phyloP scores from a whole-genome alignment of 2,797 vertebrate species.

The Podarcis lilfordi region DNA sequence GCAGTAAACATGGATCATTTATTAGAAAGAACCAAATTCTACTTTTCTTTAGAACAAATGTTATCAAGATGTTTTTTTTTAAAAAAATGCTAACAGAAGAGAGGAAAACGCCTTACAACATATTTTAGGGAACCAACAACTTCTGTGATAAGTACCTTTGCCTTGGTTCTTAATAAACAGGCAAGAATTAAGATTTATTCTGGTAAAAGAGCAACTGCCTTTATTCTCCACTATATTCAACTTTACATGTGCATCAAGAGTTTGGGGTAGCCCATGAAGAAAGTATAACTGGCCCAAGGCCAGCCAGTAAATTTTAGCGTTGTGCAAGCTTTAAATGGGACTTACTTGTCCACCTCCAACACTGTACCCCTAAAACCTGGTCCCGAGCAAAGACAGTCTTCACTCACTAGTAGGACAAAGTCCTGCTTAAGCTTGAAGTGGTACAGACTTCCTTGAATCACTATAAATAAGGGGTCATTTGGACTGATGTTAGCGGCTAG shows the following conservation, averaged over 20 bases:
- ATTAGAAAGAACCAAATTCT: conserved; percentile 3
- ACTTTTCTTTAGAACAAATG: not conserved
- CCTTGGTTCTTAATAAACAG: not conserved
- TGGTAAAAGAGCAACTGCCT: not conserved
- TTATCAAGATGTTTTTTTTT: not conserved
- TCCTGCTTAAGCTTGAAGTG: not conserved
- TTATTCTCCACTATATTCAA: not conserved
- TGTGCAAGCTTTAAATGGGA: not conserved
- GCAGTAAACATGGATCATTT: not conserved
- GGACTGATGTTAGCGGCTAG: not conserved
- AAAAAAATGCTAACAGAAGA: not conserved
- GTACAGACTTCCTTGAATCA: not conserved
- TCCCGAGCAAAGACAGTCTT: not conserved
- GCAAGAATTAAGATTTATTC: not conserved
- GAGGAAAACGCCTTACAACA: not conserved
- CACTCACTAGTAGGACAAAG: not conserved
- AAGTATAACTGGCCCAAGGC: not conserved
- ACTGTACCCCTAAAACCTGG: not conserved
- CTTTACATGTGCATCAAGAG: not conserved
- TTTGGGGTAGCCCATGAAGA: not conserved
- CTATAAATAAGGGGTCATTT: not conserved
- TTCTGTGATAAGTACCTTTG: not conserved
- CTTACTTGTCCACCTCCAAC: not conserved
- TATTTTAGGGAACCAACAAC: not conserved
- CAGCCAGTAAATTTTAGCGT: not conserved